phyloP scores from a whole-genome alignment of 2,113 vertebrate species.

The Chaetura pelagica region DNA sequence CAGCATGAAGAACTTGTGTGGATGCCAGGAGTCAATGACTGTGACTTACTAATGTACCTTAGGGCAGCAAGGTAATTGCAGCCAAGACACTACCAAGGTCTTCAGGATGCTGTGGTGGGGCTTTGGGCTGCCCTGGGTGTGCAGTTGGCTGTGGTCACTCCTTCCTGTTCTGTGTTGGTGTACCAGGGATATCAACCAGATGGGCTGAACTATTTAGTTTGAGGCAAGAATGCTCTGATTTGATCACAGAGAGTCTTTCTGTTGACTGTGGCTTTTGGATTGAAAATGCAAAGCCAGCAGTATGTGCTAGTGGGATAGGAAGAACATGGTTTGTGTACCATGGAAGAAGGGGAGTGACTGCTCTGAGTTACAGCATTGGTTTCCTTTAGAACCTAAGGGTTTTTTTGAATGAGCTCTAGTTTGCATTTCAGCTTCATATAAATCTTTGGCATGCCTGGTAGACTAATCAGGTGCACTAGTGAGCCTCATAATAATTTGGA shows the following conservation, averaged over 20 bases:
- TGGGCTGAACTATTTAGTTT: rapidly evolving
- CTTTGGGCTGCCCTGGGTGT: rapidly evolving
- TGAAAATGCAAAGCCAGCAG: neutral
- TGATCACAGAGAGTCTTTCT: neutral
- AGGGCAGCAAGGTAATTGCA: conserved; percentile 91
- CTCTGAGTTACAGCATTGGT: neutral
- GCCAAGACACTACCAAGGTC: rapidly evolving
- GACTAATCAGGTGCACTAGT: neutral
- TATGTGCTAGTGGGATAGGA: neutral
- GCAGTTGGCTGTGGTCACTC: neutral
- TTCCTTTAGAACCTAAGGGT: neutral
- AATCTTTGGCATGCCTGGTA: neutral
- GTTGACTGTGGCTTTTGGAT: neutral
- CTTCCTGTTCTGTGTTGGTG: rapidly evolving
- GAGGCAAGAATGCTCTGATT: rapidly evolving
- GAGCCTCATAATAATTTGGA: neutral
- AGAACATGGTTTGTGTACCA: rapidly evolving
- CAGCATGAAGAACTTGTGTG: conserved; percentile 97
- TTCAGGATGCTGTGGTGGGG: neutral
- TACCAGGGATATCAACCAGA: rapidly evolving
- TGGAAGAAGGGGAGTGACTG: neutral
- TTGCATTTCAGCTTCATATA: neutral
- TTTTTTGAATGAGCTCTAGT: neutral
- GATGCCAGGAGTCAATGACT: conserved; percentile 99
- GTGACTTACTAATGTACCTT: conserved; percentile 98